Evolutionary conservation across 2,888 invertebrate genomes (phyloP).

Genomic region (Siphlonurus alternatus): DNA sequence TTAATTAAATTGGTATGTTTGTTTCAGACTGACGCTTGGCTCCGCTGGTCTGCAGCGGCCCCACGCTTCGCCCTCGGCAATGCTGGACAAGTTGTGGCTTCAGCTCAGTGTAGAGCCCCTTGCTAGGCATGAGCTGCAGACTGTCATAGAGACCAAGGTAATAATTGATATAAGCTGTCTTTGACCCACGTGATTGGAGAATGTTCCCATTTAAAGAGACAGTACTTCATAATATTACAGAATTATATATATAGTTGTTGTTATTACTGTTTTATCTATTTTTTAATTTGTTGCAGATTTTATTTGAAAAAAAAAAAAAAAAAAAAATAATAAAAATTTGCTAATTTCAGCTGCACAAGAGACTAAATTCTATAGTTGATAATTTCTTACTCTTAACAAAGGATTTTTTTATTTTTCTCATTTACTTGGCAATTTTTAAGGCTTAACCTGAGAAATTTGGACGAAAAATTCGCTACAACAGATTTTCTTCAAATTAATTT

Average conservation of each 20-base stretch:
- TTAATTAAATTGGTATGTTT: slow-evolving; percentile 1
- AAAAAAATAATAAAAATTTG: neutral
- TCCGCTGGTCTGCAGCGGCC: slow-evolving; percentile 41
- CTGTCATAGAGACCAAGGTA: slow-evolving; percentile 41
- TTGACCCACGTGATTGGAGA: neutral
- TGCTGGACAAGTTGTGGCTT: slow-evolving; percentile 67
- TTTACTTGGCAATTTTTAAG: too few relatives aligned
- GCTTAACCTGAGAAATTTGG: too few relatives aligned
- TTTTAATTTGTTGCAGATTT: too few relatives aligned
- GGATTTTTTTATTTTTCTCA: too few relatives aligned
- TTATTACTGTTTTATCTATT: too few relatives aligned
- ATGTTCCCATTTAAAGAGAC: neutral
- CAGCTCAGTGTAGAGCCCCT: slow-evolving; percentile 68
- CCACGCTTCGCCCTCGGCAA: slow-evolving; percentile 42
- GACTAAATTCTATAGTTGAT: too few relatives aligned
- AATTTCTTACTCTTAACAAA: too few relatives aligned
- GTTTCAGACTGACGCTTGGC: slow-evolving; percentile 38
- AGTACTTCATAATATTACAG: too few relatives aligned
- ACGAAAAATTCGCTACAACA: too few relatives aligned
- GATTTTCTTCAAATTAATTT: too few relatives aligned
- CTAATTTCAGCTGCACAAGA: too few relatives aligned
- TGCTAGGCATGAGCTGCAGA: slow-evolving; percentile 51
- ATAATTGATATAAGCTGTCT: neutral
- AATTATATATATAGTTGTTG: too few relatives aligned
- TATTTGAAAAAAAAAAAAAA: neutral